phyloP scores from a whole-genome alignment of 1,140 invertebrate genomes.

The Paraescarpia echinospica region DNA sequence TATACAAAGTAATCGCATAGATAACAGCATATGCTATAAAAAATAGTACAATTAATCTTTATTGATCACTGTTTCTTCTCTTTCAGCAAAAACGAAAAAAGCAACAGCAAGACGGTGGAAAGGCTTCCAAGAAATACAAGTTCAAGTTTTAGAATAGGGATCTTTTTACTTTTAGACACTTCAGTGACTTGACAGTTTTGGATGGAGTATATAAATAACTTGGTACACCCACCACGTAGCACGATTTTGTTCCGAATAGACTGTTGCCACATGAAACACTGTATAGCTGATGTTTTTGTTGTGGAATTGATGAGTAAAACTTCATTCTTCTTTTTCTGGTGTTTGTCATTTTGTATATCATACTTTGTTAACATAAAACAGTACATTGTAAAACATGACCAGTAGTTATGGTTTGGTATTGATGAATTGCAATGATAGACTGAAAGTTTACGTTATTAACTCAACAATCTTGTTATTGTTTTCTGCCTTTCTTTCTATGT shows the following conservation, averaged over 20 bases:
- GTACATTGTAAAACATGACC: too few species aligned
- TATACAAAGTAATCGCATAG: too few species aligned
- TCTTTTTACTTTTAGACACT: neutral
- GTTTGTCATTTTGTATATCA: neutral
- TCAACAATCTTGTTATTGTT: neutral
- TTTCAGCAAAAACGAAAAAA: conserved; percentile 90
- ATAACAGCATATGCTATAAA: too few species aligned
- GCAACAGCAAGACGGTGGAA: conserved; percentile 79
- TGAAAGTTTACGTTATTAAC: neutral
- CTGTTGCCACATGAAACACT: neutral
- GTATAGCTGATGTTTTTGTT: neutral
- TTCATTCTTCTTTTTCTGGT: neutral
- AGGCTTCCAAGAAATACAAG: conserved; percentile 93
- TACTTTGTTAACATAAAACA: neutral
- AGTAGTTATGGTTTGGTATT: neutral
- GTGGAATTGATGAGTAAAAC: neutral
- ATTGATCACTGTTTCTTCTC: conserved; percentile 46
- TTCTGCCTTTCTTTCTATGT: neutral
- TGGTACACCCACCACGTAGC: neutral
- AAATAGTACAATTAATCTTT: too few species aligned
- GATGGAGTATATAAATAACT: neutral
- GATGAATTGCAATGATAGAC: neutral
- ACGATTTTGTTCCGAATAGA: neutral
- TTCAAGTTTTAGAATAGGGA: conserved; percentile 83
- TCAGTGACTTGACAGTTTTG: neutral